Evolutionary conservation across 2,888 invertebrate genomes (phyloP), one percentile per base, ranked within the genome.

Genomic region (Notocelia uddmanniana): DNA sequence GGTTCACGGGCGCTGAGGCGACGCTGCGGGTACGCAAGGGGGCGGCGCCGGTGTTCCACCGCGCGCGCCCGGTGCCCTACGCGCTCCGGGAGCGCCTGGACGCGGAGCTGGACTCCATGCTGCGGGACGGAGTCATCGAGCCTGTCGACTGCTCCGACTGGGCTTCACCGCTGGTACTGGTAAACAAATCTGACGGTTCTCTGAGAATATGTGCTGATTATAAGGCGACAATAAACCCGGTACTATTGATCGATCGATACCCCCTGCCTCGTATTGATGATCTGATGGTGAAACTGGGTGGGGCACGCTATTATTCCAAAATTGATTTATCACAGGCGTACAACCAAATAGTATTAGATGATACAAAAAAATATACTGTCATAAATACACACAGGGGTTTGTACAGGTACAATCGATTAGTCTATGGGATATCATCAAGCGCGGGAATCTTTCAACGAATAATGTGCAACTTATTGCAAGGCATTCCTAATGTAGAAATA

Each of bases 171-270:
- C n/a, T n/a, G n/a, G n/a, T n/a, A n/a, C n/a, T n/a, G 54, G 54
- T 54, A 13, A 23, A 11, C n/a, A n/a, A n/a, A n/a, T n/a, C n/a
- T n/a, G n/a, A n/a, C n/a, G n/a, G n/a, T n/a, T n/a, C n/a, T n/a
- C 15, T 55, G 15, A 34, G 72, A 34, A 13, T 72, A 1, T 72
- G 72, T 34, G 72, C 72, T 1, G 72, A 72, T 31, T 72, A 68
- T 55, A 72, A 66, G 21, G 50, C 26, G 10, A 68, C 68, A 10
- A 15, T 68, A 6, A 68, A 68, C 19, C 19, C 19, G 23, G 59
- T 59, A 19, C 26, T 62, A 11, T 9, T 34, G 37, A 31, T 58
- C 2, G 68, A 58, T 19, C 58, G 41, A 21, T 68, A 34, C 18
- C 68, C 68, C 13, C 2, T 72, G 6, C 72, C 72, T 21, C 54